Evolutionary conservation across 2,888 invertebrate species (phyloP), one percentile per base, ranked within the genome.

Genomic region (Mythimna loreyi): DNA sequence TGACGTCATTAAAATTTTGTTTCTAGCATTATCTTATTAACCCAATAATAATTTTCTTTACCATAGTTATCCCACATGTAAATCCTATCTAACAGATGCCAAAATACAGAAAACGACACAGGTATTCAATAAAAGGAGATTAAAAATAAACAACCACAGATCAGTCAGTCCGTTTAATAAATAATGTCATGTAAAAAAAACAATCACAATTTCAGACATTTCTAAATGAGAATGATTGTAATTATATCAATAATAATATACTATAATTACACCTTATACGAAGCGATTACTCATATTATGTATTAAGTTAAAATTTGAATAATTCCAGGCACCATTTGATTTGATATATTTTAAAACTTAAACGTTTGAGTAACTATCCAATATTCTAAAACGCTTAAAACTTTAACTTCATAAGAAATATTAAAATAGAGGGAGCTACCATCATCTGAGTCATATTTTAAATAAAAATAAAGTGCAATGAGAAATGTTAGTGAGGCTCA

Each of bases 111-210:
- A 40, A 40, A 40, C 0, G 11, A n/a, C n/a, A n/a, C 4, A 3
- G 13, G 0, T 40, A 40, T 40, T 16, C 16, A 45, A n/a, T 45
- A 45, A 7, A 21, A n/a, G 30, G 19, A 33, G 11, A 19, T 23
- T 23, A 7, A 33, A 65, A 88, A 81, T 81, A 86, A 85, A 75
- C 57, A 79, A 72, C 9, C 23, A 56, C 57, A 75, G 49, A 89
- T 91, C 89, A 93, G 90, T 95, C 95, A 92, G 92, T 94, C 91
- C 92, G 88, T 94, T 93, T 92, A 93, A 93, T 94, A 93, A 92
- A 92, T 93, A 90, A 91, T 93, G 94, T 94, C 94, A 94, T 93
- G 92, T 94, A 93, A 91, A 93, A n/a, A 89, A 90, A 88, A 83
- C 88, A 87, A 86, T 89, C 82, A 86, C 84, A 88, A 83, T 85